Conservation (phyloP, 2,888 invertebrate genomes). For the Lithophane socia region DNA sequence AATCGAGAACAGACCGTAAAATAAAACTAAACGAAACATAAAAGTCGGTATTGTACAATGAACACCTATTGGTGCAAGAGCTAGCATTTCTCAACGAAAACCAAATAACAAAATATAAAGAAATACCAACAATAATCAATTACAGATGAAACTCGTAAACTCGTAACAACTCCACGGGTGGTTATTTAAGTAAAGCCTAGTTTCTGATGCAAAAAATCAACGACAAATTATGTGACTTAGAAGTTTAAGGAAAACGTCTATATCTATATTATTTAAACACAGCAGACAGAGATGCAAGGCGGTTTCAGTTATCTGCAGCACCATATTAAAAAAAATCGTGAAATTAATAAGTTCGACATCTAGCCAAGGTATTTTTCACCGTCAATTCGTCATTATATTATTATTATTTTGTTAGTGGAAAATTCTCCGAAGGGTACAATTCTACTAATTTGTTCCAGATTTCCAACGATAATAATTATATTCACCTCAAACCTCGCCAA, state of each 20-base stretch:
- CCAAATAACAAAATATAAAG: constrained; percentile 31
- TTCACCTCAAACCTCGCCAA: neutral
- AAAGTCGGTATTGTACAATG: constrained; percentile 24
- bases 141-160: constrained; percentile 27
- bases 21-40: neutral
- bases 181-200: constrained; percentile 17
- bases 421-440: neutral
- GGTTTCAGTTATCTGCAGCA: neutral
- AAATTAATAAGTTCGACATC: neutral
- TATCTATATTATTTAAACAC: constrained; percentile 5
- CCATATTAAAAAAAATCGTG: neutral
- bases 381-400: no score
- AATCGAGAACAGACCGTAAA: neutral
- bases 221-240: neutral
- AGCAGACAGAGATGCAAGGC: neutral
- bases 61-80: constrained; percentile 14
- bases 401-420: neutral
- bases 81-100: constrained; percentile 25
- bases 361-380: neutral
- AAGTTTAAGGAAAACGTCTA: constrained; percentile 1
- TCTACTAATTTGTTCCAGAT: neutral
- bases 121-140: constrained; percentile 52
- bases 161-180: constrained; percentile 43
- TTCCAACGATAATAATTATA: neutral
- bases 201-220: constrained; percentile 1